Percentiles rank a stretch among this genome's conserved stretches.
phyloP scores from a whole-genome alignment of 2,888 invertebrate species.

The Merodon equestris region DNA sequence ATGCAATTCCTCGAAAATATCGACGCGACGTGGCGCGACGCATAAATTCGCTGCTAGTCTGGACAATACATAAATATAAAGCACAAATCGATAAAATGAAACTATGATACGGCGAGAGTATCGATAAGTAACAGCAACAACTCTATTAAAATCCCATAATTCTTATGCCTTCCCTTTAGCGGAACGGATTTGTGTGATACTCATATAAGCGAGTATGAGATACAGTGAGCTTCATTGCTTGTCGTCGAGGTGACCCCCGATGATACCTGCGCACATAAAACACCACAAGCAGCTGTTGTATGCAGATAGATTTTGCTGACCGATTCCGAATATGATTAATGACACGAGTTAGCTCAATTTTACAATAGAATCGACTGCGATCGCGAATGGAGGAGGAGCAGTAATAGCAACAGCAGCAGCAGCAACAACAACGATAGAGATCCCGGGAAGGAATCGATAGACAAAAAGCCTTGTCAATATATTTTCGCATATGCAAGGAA shows the following conservation, averaged over 20 bases:
- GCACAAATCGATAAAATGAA: too few species aligned
- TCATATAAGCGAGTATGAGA: neutral
- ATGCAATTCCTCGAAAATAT: conserved; percentile 64
- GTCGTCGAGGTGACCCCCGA: conserved; percentile 58
- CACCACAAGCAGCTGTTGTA: conserved; percentile 46
- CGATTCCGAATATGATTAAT: conserved; percentile 69
- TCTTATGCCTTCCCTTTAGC: conserved; percentile 60
- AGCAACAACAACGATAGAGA: too few species aligned
- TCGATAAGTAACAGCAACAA: conserved; percentile 68
- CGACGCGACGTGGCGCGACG: conserved; percentile 10
- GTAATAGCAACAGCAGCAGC: neutral
- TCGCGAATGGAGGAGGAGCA: too few species aligned
- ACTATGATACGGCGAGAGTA: conserved; percentile 53
- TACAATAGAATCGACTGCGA: conserved; percentile 53
- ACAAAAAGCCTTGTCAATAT: conserved; percentile 55
- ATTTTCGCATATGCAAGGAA: conserved; percentile 36
- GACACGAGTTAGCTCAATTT: conserved; percentile 59
- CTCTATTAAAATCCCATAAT: conserved; percentile 69
- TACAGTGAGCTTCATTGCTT: too few species aligned
- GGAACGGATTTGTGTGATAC: conserved; percentile 41
- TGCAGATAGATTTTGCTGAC: conserved; percentile 62
- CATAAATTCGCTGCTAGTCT: conserved; percentile 55
- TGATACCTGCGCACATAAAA: conserved; percentile 54
- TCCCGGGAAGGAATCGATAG: conserved; percentile 18
- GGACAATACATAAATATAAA: conserved; percentile 53